These are phyloP conservation scores for Gallinago nigripennis DNA, from an alignment of 2,797 vertebrate genomes.

Conservation along the genomic window DNA sequence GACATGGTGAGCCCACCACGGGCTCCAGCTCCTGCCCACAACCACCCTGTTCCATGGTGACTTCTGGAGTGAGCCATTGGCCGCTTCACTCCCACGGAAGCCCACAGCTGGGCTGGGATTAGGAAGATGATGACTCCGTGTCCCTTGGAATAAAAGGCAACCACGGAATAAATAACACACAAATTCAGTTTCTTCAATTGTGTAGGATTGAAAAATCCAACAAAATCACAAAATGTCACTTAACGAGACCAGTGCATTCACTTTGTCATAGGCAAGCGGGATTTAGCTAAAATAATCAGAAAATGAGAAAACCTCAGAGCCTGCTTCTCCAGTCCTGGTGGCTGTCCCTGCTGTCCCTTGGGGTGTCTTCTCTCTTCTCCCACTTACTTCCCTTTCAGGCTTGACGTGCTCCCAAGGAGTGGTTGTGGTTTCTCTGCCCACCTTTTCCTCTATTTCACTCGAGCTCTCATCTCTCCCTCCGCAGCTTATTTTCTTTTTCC, in stretches of 20 bases:
- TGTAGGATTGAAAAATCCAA: too few species aligned
- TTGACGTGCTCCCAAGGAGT: neutral
- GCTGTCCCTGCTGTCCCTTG: neutral
- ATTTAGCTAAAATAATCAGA: neutral
- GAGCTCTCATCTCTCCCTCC: neutral
- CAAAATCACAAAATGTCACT: fast-evolving
- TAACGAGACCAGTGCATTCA: fast-evolving
- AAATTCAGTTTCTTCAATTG: fast-evolving
- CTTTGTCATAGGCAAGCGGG: neutral
- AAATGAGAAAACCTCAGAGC: fast-evolving
- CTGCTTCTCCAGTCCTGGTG: fast-evolving
- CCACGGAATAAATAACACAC: neutral
- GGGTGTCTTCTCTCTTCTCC: neutral
- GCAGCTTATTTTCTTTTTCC: neutral
- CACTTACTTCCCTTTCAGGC: fast-evolving
- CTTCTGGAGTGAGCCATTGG: fast-evolving
- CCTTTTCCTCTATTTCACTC: neutral
- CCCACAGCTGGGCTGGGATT: neutral
- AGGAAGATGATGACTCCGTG: fast-evolving
- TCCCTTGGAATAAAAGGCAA: neutral
- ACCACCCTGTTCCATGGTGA: fast-evolving
- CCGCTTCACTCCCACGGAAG: neutral
- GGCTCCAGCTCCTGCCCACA: neutral
- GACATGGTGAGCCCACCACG: too few species aligned
- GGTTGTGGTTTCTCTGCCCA: neutral